Percentiles rank a stretch among this genome's conserved stretches.
These are phyloP conservation scores for Rhopalosiphum maidis DNA, from an alignment of 1,140 invertebrate species.

Conservation along the genomic window DNA sequence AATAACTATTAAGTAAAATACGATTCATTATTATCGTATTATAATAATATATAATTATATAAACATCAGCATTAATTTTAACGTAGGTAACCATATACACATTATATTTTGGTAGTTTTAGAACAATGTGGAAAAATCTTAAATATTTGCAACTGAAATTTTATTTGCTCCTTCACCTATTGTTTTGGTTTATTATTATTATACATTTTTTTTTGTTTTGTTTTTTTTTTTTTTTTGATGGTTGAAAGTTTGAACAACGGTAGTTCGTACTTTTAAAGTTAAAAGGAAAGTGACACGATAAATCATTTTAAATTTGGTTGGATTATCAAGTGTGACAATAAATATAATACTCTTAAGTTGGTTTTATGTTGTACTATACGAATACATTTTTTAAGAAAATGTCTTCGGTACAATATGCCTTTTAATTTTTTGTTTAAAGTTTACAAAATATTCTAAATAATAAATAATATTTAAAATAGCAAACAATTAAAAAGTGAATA, in stretches of 20 bases:
- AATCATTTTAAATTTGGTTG: neutral
- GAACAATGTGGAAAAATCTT: neutral
- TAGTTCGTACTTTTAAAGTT: neutral
- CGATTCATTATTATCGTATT: neutral
- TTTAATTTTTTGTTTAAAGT: neutral
- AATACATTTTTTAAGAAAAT: neutral
- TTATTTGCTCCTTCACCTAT: neutral
- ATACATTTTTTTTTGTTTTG: neutral
- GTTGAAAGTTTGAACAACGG: neutral
- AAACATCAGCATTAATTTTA: neutral
- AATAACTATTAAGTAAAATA: neutral
- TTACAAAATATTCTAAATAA: neutral
- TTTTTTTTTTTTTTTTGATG: neutral
- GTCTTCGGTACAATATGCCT: neutral
- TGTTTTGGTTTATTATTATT: constrained; percentile 1
- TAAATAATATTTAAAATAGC: neutral
- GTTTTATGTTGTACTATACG: neutral
- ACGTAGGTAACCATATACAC: neutral
- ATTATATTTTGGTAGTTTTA: neutral
- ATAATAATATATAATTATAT: neutral
- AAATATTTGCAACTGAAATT: neutral
- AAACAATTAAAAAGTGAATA: neutral
- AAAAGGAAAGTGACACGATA: neutral
- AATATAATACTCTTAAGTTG: neutral
- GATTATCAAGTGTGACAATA: constrained; percentile 15